Evolutionary conservation across 1,140 invertebrate species (phyloP).

Genomic region (Daktulosphaira vitifoliae): DNA sequence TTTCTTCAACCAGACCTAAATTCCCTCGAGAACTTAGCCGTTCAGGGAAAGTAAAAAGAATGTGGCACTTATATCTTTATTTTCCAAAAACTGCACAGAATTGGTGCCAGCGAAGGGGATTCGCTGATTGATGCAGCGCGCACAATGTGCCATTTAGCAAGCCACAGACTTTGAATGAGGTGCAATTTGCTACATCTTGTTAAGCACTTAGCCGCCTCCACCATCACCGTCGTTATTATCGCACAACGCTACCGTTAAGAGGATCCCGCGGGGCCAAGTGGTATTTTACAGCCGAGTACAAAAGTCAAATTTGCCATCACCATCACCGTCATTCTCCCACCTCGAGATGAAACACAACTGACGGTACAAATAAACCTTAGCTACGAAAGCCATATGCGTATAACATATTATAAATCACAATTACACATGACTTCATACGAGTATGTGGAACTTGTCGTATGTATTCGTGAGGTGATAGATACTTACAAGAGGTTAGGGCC

Average conservation of each 20-base stretch:
- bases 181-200: conserved; percentile 34
- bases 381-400: neutral
- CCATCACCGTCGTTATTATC: conserved; percentile 18
- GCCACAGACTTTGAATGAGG: conserved; percentile 31
- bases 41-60: neutral
- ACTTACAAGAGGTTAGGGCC: too few relatives aligned
- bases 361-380: conserved; percentile 7
- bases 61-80: neutral
- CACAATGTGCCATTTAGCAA: conserved; percentile 32
- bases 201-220: conserved; percentile 27
- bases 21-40: neutral
- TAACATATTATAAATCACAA: too few relatives aligned
- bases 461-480: too few relatives aligned
- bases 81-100: neutral
- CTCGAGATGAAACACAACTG: conserved; percentile 8
- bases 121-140: conserved; percentile 29
- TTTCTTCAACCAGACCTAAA: neutral
- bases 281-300: conserved; percentile 27
- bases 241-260: neutral
- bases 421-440: too few relatives aligned
- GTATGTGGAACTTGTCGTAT: too few relatives aligned
- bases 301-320: conserved; percentile 26
- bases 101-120: conserved; percentile 1
- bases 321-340: neutral
- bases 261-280: conserved; percentile 27